Percentiles rank a stretch among this genome's conserved stretches.
Conservation (phyloP, 2,888 invertebrate species). For the Catocala sponsa region DNA sequence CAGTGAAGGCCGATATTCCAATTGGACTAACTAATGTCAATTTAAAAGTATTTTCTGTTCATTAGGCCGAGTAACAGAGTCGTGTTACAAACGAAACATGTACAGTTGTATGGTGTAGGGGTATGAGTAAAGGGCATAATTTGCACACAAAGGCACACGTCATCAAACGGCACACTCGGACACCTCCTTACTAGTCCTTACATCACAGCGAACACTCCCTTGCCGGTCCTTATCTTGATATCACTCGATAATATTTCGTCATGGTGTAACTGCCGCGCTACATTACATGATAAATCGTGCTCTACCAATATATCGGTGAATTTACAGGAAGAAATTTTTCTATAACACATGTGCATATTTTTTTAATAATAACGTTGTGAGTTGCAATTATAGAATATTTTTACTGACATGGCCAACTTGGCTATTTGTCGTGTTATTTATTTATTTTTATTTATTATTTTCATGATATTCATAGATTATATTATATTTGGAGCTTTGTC, state of each 20-base stretch:
- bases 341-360: too few species aligned
- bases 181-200: slow-evolving; percentile 70
- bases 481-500: too few species aligned
- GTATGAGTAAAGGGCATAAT: slow-evolving; percentile 45
- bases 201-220: slow-evolving; percentile 56
- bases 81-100: slow-evolving; percentile 10
- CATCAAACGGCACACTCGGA: slow-evolving; percentile 63
- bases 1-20: background rate
- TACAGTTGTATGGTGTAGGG: slow-evolving; percentile 17
- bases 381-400: too few species aligned
- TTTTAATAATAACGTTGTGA: too few species aligned
- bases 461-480: too few species aligned
- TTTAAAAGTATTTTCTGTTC: slow-evolving; percentile 16
- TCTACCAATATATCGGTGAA: slow-evolving; percentile 3
- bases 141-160: slow-evolving; percentile 62
- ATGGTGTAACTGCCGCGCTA: slow-evolving; percentile 17
- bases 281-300: slow-evolving; percentile 15
- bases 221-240: slow-evolving; percentile 41
- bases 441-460: too few species aligned
- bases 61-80: slow-evolving; percentile 9
- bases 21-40: background rate
- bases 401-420: too few species aligned
- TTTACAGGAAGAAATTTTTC: background rate
- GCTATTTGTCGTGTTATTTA: too few species aligned
- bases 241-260: slow-evolving; percentile 51